phyloP scores from a whole-genome alignment of 2,888 invertebrate species.

The Oxystoma pomonae region DNA sequence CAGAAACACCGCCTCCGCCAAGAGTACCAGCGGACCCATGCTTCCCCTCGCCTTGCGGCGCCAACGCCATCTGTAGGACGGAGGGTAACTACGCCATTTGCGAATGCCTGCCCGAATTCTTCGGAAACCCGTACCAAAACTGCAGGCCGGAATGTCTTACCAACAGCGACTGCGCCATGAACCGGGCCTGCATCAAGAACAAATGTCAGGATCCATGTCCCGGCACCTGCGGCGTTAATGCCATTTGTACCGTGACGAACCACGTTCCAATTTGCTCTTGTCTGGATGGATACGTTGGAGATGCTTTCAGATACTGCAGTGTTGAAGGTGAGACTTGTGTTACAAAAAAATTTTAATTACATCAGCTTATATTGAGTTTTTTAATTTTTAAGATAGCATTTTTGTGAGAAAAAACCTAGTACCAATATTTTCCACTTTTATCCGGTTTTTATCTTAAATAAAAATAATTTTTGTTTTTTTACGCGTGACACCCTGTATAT shows the following conservation, averaged over 20 bases:
- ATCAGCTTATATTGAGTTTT: neutral
- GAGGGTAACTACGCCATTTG: conserved; percentile 69
- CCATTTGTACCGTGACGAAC: conserved; percentile 71
- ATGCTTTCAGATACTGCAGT: conserved; percentile 52
- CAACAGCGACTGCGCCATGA: conserved; percentile 79
- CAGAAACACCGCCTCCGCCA: conserved; percentile 45
- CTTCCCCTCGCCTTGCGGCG: conserved; percentile 76
- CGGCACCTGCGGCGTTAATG: conserved; percentile 78
- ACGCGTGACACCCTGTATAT: too few species aligned
- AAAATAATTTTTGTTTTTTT: too few species aligned
- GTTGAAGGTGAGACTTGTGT: conserved; percentile 38
- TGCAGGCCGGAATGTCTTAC: conserved; percentile 82
- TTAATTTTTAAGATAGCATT: too few species aligned
- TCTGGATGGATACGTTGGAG: conserved; percentile 51
- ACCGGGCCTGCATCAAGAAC: conserved; percentile 75
- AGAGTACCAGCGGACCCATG: conserved; percentile 62
- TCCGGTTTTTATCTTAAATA: too few species aligned
- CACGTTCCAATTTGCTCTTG: conserved; percentile 61
- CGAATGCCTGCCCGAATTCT: conserved; percentile 67
- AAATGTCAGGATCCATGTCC: conserved; percentile 82
- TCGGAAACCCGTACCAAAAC: conserved; percentile 71
- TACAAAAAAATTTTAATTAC: conserved; percentile 2
- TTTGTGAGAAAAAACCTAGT: too few species aligned
- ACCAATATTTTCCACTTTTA: too few species aligned
- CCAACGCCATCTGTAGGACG: conserved; percentile 73